A percentile compares a stretch with the other conserved stretches of the same genome.
These are phyloP conservation scores for Champsocephalus gunnari DNA, from an alignment of 2,797 vertebrate genomes.

Conservation along the genomic window DNA sequence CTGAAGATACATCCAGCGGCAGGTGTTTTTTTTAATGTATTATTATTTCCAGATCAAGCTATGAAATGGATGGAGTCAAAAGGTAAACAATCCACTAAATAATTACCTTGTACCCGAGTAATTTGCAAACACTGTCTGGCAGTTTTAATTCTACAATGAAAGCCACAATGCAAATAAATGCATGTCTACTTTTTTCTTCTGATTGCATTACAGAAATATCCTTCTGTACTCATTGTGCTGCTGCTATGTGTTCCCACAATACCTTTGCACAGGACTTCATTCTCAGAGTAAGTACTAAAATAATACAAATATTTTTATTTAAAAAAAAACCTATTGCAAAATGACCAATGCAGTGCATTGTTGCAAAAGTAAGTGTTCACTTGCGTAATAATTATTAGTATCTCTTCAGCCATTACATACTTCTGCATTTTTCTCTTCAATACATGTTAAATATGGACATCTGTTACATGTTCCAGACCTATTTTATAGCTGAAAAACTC, in stretches of 20 bases:
- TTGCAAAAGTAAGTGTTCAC: conserved; percentile 6
- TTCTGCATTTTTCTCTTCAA: conserved; percentile 1
- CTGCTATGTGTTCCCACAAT: conserved; percentile 68
- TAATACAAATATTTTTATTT: background rate
- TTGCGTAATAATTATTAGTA: background rate
- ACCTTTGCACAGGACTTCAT: conserved; percentile 75
- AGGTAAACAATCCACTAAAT: conserved; percentile 56
- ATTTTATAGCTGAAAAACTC: background rate
- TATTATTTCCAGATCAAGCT: conserved; percentile 24
- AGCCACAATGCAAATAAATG: background rate
- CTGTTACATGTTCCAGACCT: conserved; percentile 9
- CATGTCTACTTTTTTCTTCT: conserved; percentile 13
- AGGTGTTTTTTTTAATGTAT: conserved; percentile 5
- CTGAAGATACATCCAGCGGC: conserved; percentile 31
- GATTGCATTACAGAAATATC: conserved; percentile 67
- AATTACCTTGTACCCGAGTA: background rate
- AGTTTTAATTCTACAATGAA: background rate
- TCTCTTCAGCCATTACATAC: background rate
- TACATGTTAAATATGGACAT: background rate
- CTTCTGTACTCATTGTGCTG: conserved; percentile 67
- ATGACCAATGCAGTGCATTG: background rate
- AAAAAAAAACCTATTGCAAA: background rate
- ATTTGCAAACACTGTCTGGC: background rate
- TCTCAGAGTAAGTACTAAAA: conserved; percentile 72
- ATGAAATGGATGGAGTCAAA: conserved; percentile 68